These are phyloP conservation scores for Plumapathes pennacea DNA, from an alignment of 92 coral and sea anemone species.

Conservation along the genomic window DNA sequence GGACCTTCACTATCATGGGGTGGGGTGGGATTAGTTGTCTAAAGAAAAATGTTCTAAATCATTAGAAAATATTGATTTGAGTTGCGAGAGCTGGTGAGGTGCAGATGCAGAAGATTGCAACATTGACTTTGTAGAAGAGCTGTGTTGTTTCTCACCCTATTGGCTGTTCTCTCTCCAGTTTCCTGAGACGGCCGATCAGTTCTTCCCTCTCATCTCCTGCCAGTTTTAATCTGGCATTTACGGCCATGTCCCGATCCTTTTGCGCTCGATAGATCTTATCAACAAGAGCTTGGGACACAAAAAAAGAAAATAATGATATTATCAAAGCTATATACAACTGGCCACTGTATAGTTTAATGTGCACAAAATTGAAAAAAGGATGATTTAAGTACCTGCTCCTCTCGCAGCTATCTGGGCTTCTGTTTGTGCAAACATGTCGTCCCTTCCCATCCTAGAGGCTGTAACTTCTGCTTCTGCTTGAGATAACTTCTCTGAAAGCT, in stretches of 20 bases:
- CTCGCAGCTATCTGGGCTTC: constrained; percentile 91
- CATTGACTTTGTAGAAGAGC: not conserved
- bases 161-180: constrained; percentile 88
- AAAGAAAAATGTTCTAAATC: no score
- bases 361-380: not conserved
- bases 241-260: constrained; percentile 91
- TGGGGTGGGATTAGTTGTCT: no score
- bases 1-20: no score
- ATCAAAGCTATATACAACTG: not conserved
- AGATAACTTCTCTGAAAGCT: constrained; percentile 86
- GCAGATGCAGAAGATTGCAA: no score
- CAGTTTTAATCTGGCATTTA: constrained; percentile 80
- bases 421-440: constrained; percentile 72
- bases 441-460: constrained; percentile 81
- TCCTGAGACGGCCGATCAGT: constrained; percentile 69
- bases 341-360: not conserved
- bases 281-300: constrained; percentile 69
- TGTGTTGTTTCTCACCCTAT: constrained; percentile 32
- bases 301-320: not conserved
- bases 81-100: no score
- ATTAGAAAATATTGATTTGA: no score
- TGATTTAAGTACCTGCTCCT: constrained; percentile 73
- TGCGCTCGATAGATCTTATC: constrained; percentile 97
- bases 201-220: constrained; percentile 88
- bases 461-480: constrained; percentile 88